A percentile compares a stretch with the other conserved stretches of the same genome.
These are phyloP conservation scores for Rhadinocentrus ornatus DNA, from an alignment of 2,797 vertebrate species.

Conservation along the genomic window DNA sequence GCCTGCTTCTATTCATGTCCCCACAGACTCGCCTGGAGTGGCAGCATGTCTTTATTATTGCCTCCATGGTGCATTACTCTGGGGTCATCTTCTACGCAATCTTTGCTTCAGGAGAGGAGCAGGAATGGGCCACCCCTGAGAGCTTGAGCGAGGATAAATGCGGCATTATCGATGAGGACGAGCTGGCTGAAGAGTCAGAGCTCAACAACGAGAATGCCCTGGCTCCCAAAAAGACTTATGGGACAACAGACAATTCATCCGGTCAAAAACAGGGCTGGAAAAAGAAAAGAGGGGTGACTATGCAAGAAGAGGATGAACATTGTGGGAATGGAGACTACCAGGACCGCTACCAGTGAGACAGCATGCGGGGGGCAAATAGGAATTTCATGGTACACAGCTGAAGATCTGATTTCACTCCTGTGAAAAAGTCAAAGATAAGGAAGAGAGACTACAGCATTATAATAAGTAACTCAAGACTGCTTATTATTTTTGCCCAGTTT, in stretches of 20 bases:
- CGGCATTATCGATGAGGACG: slow-evolving; percentile 93
- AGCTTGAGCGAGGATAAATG: slow-evolving; percentile 91
- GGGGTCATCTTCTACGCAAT: slow-evolving; percentile 97
- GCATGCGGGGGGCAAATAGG: slow-evolving; percentile 4
- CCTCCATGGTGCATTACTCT: slow-evolving; percentile 94
- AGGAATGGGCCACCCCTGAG: slow-evolving; percentile 97
- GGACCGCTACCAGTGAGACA: slow-evolving; percentile 82
- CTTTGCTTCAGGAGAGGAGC: slow-evolving; percentile 98
- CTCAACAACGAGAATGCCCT: slow-evolving; percentile 83
- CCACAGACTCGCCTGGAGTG: slow-evolving; percentile 95
- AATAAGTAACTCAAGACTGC: slow-evolving; percentile 37
- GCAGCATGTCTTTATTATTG: slow-evolving; percentile 98
- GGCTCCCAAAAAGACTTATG: slow-evolving; percentile 87
- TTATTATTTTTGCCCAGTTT: no score
- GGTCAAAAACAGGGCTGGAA: slow-evolving; percentile 83
- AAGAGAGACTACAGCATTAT: slow-evolving; percentile 38
- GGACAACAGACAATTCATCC: slow-evolving; percentile 87
- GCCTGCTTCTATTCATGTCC: slow-evolving; percentile 34
- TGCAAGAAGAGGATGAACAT: slow-evolving; percentile 85
- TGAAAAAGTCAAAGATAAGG: slow-evolving; percentile 32
- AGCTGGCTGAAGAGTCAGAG: slow-evolving; percentile 93
- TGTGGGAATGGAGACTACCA: slow-evolving; percentile 87
- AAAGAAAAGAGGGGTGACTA: slow-evolving; percentile 81
- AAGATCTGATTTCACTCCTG: slow-evolving; percentile 30
- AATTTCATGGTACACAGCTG: slow-evolving; percentile 34